Base-by-base conservation (phyloP, 2,113 vertebrate species). In the Callaeas wilsoni region DNA sequence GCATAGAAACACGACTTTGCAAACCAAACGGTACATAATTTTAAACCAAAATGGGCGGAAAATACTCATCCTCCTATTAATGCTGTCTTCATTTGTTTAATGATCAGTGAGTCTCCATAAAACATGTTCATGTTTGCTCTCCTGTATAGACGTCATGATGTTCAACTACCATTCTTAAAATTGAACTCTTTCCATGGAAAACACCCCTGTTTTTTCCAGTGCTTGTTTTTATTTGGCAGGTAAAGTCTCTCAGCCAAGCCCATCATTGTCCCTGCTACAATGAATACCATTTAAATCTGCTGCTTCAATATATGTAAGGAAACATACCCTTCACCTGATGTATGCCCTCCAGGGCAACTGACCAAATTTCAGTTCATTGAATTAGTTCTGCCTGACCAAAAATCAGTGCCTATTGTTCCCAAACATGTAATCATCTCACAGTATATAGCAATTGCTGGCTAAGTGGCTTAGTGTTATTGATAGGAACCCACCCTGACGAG, bases 301-400 rank as follows among this genome's bases (percentile, higher is more conserved):
- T 84, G 70, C 89, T 86, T 90, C 65, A 74, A 33, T 91, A 59
- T 32, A 88, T 13, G 44, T 55, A 80, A 68, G 50, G 52, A 97
- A 96, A 92, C 57, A 26, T 46, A 89, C 67, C 93, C 80, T 89
- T 97, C 71, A 92, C 90, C 87, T 93, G 86, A 41, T 92, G 47
- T 35, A 59, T 92, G 91, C 82, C 92, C 93, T 97, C 76, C 46
- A 94, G 90, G 71, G 77, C 93, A 84, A 67, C 77, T 92, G 95
- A 92, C 89, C 89, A 96, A 85, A 90, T 80, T 90, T 97, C 95
- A 95, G 90, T 76, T 96, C 96, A 97, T 95, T 95, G 96, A 80
- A 96, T 96, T 97, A 95, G 96, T 95, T 98, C 96, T 96, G 83
- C 90, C 94, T 96, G 96, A 97, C 93, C 95, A 97, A 97, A 97